Base-by-base conservation (phyloP, 2,797 vertebrate species). In the Psittacula derbiana region DNA sequence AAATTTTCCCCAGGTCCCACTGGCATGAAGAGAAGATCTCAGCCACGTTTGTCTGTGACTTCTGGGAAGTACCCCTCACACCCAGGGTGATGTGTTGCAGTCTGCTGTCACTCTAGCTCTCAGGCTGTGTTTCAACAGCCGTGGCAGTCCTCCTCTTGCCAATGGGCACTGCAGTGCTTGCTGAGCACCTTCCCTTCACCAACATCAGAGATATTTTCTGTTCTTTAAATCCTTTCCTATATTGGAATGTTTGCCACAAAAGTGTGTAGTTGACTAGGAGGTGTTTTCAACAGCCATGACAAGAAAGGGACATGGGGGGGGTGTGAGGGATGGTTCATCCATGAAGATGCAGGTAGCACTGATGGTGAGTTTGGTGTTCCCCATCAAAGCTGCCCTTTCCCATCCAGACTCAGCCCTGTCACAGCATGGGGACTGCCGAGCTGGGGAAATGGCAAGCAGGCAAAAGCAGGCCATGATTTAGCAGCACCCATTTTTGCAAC, bases 341-440 rank as follows among this genome's bases (percentile, higher is more conserved):
- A 14, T 10, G 53, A 72, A 92, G 86, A 36, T 47, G 46, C 0
- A 1, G 58, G 49, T 31, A 61, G 76, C 52, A 30, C 12, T 33
- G 57, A 64, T 58, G 43, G 24, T 49, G 55, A 40, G 38, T 31
- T 18, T 67, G 72, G 36, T 72, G 80, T 16, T 88, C 33, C 31
- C 43, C 49, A 52, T 31, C 69, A 67, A 52, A 67, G 33, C 17
- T 75, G 70, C 30, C 55, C 17, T 27, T 61, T 84, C 53, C 66
- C 27, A 57, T 33, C 10, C 1, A 5, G 30, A 4, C 5, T 27
- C 9, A 1, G 38, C 27, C 23, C 30, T 43, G 16, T 10, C 0
- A 0, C 78, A 43, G 23, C 16, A 21, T 16, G 60, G 58, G 75
- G 61, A 47, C 31, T 53, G 55, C 60, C 3, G 1, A 33, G 73